These are phyloP conservation scores for Platichthys flesus DNA, from an alignment of 2,113 vertebrate species.

Conservation along the genomic window DNA sequence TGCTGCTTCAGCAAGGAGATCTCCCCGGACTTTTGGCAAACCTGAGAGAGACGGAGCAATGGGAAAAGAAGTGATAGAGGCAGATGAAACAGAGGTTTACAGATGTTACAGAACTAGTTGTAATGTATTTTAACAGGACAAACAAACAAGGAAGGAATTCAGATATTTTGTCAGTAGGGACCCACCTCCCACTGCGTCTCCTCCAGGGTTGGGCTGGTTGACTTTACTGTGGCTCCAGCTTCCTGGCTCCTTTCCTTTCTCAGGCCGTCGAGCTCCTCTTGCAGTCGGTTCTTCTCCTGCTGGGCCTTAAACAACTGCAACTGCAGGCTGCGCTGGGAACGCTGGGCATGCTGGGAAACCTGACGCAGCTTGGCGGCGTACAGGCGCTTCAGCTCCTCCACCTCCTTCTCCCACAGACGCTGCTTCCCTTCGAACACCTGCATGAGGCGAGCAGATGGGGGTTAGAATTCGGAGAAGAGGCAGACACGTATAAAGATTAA, in stretches of 20 bases:
- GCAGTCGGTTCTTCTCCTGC: slow-evolving; percentile 91
- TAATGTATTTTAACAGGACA: slow-evolving; percentile 3
- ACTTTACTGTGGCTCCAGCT: slow-evolving; percentile 48
- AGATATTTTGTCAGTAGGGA: slow-evolving; percentile 8
- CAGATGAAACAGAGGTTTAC: neutral
- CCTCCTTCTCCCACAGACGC: slow-evolving; percentile 92
- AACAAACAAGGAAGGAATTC: slow-evolving; percentile 20
- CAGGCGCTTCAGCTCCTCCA: slow-evolving; percentile 93
- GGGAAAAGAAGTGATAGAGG: neutral
- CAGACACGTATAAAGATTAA: neutral
- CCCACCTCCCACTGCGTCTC: slow-evolving; percentile 96
- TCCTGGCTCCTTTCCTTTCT: slow-evolving; percentile 78
- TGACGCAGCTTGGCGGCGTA: slow-evolving; percentile 92
- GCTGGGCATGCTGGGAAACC: slow-evolving; percentile 93
- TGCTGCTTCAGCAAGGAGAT: slow-evolving; percentile 97
- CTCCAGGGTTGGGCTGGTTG: slow-evolving; percentile 85
- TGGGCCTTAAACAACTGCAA: slow-evolving; percentile 93
- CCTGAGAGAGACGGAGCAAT: slow-evolving; percentile 73
- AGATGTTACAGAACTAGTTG: neutral
- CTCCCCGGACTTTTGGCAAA: slow-evolving; percentile 96
- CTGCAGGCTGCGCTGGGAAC: slow-evolving; percentile 90
- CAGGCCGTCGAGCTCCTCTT: slow-evolving; percentile 88
- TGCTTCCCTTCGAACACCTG: slow-evolving; percentile 96
- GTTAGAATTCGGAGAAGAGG: slow-evolving; percentile 26
- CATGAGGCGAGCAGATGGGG: slow-evolving; percentile 5